Evolutionary conservation across 2,113 vertebrate species (phyloP), one percentile per base, ranked within the genome.

Genomic region (Alces alces): DNA sequence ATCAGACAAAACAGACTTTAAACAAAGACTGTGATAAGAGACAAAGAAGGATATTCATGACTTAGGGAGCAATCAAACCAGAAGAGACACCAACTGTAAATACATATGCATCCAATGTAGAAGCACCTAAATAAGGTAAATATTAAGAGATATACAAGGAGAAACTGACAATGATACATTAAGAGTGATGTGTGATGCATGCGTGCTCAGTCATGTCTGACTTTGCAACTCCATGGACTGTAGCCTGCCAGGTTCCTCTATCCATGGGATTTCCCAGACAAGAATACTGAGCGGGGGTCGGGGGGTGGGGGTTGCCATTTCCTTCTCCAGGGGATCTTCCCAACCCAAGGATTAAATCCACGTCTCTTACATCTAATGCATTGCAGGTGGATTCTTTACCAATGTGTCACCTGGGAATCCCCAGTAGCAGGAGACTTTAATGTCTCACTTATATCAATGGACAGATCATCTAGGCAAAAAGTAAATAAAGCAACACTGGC

Each of bases 221-320:
- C 39, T 13, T 3, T 13, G 23, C 39, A 4, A 1, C 13, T 23
- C 70, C 39, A 2, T 0, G 39, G 70, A 1, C n/a, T 0, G 0
- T 3, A 6, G 66, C 66, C 66, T 3, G 66, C n/a, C 19, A 23
- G 66, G 66, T 0, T 12, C n/a, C 66, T 39, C 66, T 23, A 21
- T 73, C 19, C n/a, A 3, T 2, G n/a, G 2, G 66, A 12, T 21
- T 23, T 36, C 19, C n/a, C 66, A 70, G 64, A n/a, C n/a, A 21
- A 5, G 64, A 36, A 6, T 2, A 70, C 64, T 70, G 64, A 50
- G 47, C 12, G 1, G 47, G 17, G 66, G n/a, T 1, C 9, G 21
- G 66, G 8, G 55, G 50, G 50, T 52, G 15, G 50, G 58, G 30
- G 3, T n/a, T 70, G 66, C n/a, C 17, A 5, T 10, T 19, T 36